phyloP scores from a whole-genome alignment of 2,888 invertebrate genomes.

The Steinernema hermaphroditum region DNA sequence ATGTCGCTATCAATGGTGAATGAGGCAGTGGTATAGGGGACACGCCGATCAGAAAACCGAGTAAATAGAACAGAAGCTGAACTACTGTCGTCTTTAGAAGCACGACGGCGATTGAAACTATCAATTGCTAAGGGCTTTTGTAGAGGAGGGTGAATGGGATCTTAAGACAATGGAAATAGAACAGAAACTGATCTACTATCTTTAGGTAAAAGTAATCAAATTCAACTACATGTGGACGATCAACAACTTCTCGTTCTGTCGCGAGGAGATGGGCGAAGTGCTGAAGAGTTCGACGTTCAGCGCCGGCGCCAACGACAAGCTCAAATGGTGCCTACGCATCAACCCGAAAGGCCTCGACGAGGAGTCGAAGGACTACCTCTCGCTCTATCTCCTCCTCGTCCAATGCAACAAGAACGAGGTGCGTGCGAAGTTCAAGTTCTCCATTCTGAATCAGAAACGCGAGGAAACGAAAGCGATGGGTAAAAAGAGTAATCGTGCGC shows the following conservation, averaged over 20 bases:
- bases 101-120: no score
- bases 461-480: constrained; percentile 99
- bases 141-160: no score
- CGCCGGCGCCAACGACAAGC: constrained; percentile 97
- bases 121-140: no score
- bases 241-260: constrained; percentile 99
- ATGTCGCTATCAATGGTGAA: no score
- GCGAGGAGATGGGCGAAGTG: constrained; percentile 99
- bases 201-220: constrained; percentile 98
- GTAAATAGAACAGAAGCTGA: no score
- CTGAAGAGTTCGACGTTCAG: constrained; percentile 98
- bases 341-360: constrained; percentile 98
- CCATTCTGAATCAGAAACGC: constrained; percentile 98
- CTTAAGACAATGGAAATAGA: no score
- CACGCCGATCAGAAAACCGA: no score
- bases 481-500: constrained; percentile 66
- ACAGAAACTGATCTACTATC: background rate
- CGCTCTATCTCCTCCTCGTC: constrained; percentile 94
- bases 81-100: no score
- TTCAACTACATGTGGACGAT: constrained; percentile 99
- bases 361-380: constrained; percentile 99
- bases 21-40: no score
- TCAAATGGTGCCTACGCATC: constrained; percentile 99
- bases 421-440: constrained; percentile 99
- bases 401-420: constrained; percentile 99